Evolutionary conservation across 2,113 vertebrate species (phyloP).

Genomic region (Sterna hirundo): DNA sequence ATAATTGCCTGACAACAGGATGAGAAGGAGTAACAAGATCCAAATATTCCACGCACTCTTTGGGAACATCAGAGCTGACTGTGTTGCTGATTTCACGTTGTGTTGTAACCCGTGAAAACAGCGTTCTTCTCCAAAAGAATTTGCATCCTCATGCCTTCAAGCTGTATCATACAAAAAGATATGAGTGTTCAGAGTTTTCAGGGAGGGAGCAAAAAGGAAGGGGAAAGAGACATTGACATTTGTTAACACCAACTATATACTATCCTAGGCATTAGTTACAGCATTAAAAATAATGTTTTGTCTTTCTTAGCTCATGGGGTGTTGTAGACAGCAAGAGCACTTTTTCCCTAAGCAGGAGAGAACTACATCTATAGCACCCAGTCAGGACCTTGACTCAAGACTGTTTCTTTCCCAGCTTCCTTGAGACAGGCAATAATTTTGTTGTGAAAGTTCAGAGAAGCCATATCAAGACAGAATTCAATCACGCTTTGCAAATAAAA

Average conservation of each 20-base stretch:
- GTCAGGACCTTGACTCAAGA: not conserved
- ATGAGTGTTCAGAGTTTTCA: not conserved
- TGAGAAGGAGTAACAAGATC: not conserved
- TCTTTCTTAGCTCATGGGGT: not conserved
- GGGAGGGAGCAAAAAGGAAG: not conserved
- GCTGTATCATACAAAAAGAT: not conserved
- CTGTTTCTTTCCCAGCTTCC: not conserved
- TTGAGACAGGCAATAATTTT: not conserved
- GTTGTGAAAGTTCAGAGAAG: not conserved
- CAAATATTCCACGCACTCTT: not conserved
- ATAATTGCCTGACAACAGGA: not conserved
- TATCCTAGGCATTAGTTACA: not conserved
- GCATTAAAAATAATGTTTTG: not conserved
- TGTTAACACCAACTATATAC: not conserved
- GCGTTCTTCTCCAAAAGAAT: not conserved
- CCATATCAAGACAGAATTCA: not conserved
- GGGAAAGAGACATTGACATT: not conserved
- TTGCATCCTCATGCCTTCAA: not conserved
- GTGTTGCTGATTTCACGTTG: not conserved
- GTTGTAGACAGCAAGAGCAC: not conserved
- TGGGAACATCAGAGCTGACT: not conserved
- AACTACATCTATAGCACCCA: not conserved
- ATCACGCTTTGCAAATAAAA: not conserved
- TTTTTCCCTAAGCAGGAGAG: not conserved
- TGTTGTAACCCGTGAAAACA: not conserved